Evolutionary conservation across 2,888 invertebrate genomes (phyloP).

Genomic region (Melinaea marsaeus): DNA sequence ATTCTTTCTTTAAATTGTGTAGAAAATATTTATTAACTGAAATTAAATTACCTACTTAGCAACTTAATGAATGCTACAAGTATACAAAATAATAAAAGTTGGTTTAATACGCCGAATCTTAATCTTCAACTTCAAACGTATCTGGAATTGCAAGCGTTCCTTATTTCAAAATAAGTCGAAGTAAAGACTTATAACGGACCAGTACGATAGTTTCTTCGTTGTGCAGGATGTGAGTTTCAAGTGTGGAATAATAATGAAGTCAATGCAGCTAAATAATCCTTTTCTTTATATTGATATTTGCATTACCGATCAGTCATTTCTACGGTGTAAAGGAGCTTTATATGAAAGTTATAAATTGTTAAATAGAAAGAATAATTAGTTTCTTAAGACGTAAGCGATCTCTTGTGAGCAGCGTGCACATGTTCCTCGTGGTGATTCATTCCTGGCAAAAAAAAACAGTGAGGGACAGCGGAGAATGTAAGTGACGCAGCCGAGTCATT

Average conservation of each 20-base stretch:
- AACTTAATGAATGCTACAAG: too few relatives aligned
- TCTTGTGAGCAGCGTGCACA: constrained; percentile 62
- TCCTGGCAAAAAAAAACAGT: constrained; percentile 56
- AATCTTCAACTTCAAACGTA: too few relatives aligned
- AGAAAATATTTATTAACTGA: too few relatives aligned
- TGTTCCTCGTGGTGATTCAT: constrained; percentile 67
- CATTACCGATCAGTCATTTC: constrained; percentile 35
- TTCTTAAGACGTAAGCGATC: constrained; percentile 44
- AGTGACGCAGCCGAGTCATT: constrained; percentile 71
- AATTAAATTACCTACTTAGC: too few relatives aligned
- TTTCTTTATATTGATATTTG: constrained; percentile 39
- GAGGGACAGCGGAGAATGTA: constrained; percentile 63
- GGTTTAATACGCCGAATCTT: too few relatives aligned
- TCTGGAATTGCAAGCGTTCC: too few relatives aligned
- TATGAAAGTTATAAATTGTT: constrained; percentile 2
- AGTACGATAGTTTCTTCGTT: constrained; percentile 12
- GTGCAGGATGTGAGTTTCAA: constrained; percentile 50
- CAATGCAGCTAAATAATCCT: constrained; percentile 38
- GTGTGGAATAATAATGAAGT: constrained; percentile 63
- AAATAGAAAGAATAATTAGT: constrained; percentile 35
- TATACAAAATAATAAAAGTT: too few relatives aligned
- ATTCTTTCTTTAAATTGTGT: too few relatives aligned
- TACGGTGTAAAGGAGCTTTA: constrained; percentile 14
- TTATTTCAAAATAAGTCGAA: not conserved
- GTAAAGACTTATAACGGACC: constrained; percentile 23